These are phyloP conservation scores for Marronus borbonicus DNA, from an alignment of 2,888 invertebrate species.

Conservation along the genomic window DNA sequence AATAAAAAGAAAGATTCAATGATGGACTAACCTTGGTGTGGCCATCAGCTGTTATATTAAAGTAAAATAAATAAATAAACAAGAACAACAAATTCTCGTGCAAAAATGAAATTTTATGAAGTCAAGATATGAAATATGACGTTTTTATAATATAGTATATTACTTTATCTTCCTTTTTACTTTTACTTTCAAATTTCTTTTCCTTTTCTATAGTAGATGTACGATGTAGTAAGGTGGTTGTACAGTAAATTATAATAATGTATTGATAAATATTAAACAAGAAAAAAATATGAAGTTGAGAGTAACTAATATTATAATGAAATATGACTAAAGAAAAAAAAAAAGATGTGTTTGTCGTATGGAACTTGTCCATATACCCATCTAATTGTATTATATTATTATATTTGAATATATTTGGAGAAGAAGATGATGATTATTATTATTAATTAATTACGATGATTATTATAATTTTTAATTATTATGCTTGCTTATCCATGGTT, in stretches of 20 bases:
- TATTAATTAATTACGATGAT: conserved; percentile 40
- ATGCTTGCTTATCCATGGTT: conserved; percentile 68
- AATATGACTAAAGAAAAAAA: conserved; percentile 37
- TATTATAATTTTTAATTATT: conserved; percentile 64
- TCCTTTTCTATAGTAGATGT: conserved; percentile 63
- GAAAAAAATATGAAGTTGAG: no score
- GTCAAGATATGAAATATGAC: conserved; percentile 12
- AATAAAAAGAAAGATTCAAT: neutral
- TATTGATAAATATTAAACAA: conserved; percentile 53
- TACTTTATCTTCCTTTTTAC: neutral
- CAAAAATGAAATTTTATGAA: neutral
- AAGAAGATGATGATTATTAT: conserved; percentile 59
- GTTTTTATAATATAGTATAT: no score
- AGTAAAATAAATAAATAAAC: no score
- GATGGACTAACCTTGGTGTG: conserved; percentile 17
- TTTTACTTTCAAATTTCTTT: neutral
- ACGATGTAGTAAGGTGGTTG: conserved; percentile 70
- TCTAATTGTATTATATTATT: conserved; percentile 66
- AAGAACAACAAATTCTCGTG: no score
- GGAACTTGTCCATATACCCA: conserved; percentile 62
- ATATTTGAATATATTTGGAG: conserved; percentile 68
- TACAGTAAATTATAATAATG: conserved; percentile 66
- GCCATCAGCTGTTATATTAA: conserved; percentile 38
- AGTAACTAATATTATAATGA: neutral
- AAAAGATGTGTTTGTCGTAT: conserved; percentile 53